A percentile compares a stretch with the other conserved stretches of the same genome.
These are phyloP conservation scores for Nowickia ferox DNA, from an alignment of 2,888 invertebrate genomes.

Conservation along the genomic window DNA sequence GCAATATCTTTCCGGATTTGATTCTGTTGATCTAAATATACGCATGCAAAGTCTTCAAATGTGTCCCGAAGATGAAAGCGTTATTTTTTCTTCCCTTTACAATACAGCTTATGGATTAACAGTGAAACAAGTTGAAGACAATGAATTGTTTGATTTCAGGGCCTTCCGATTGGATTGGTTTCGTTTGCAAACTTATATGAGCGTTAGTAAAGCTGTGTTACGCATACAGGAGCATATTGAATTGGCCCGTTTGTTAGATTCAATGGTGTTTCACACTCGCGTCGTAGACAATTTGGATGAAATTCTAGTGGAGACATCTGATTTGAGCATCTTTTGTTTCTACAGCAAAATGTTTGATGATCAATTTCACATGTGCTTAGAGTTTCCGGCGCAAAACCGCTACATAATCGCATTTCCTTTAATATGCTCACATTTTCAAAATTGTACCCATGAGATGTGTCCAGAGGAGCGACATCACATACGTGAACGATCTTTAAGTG, in stretches of 20 bases:
- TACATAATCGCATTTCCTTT: slow-evolving; percentile 99
- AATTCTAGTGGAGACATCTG: slow-evolving; percentile 97
- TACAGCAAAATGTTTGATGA: slow-evolving; percentile 98
- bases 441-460: slow-evolving; percentile 98
- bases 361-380: slow-evolving; percentile 99
- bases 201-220: slow-evolving; percentile 91
- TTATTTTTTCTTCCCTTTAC: slow-evolving; percentile 95
- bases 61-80: slow-evolving; percentile 97
- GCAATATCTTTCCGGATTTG: slow-evolving; percentile 97
- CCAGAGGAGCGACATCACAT: slow-evolving; percentile 99
- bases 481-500: slow-evolving; percentile 95
- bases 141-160: slow-evolving; percentile 97
- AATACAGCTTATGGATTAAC: slow-evolving; percentile 93
- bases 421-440: slow-evolving; percentile 98
- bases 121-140: slow-evolving; percentile 98
- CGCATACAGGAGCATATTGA: slow-evolving; percentile 92
- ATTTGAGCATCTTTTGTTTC: slow-evolving; percentile 98
- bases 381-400: slow-evolving; percentile 99
- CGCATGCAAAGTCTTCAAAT: slow-evolving; percentile 92
- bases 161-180: slow-evolving; percentile 99
- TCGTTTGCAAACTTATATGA: slow-evolving; percentile 96
- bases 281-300: slow-evolving; percentile 99
- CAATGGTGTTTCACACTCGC: slow-evolving; percentile 97
- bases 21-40: slow-evolving; percentile 95
- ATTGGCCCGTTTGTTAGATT: slow-evolving; percentile 95